Conservation (phyloP, 2,888 invertebrate genomes). For the Mimachlamys varia region DNA sequence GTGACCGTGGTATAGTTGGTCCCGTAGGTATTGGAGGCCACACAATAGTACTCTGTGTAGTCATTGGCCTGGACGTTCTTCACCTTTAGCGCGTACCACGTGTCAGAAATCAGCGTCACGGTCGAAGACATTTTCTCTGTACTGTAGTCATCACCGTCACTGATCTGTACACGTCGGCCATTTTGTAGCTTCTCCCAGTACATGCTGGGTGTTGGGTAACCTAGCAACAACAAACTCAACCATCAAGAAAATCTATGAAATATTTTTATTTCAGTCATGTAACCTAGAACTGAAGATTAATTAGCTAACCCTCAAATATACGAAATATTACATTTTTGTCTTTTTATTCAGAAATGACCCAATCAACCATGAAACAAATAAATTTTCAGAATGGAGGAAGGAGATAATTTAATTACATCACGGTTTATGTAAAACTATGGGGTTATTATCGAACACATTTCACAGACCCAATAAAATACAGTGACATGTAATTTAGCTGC, state of each 20-base stretch:
- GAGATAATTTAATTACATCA: too few relatives aligned
- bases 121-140: slow-evolving; percentile 74
- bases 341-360: slow-evolving; percentile 64
- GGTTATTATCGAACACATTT: too few relatives aligned
- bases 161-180: slow-evolving; percentile 63
- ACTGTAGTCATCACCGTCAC: slow-evolving; percentile 76
- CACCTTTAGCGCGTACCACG: slow-evolving; percentile 78
- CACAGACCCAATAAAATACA: too few relatives aligned
- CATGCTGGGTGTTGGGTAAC: slow-evolving; percentile 76
- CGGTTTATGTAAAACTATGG: too few relatives aligned
- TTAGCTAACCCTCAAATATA: too few relatives aligned
- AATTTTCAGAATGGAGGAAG: too few relatives aligned
- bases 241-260: too few relatives aligned
- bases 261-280: too few relatives aligned
- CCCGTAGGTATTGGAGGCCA: slow-evolving; percentile 74
- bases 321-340: too few relatives aligned
- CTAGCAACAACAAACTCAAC: slow-evolving; percentile 54
- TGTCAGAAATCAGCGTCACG: slow-evolving; percentile 68
- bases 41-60: slow-evolving; percentile 75
- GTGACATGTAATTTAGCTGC: too few relatives aligned
- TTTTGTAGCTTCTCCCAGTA: slow-evolving; percentile 65
- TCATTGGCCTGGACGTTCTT: slow-evolving; percentile 78
- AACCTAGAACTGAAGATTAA: too few relatives aligned
- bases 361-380: too few relatives aligned
- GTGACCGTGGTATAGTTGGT: slow-evolving; percentile 59